Evolutionary conservation across 2,113 vertebrate species (phyloP).

Genomic region (Athene cunicularia): DNA sequence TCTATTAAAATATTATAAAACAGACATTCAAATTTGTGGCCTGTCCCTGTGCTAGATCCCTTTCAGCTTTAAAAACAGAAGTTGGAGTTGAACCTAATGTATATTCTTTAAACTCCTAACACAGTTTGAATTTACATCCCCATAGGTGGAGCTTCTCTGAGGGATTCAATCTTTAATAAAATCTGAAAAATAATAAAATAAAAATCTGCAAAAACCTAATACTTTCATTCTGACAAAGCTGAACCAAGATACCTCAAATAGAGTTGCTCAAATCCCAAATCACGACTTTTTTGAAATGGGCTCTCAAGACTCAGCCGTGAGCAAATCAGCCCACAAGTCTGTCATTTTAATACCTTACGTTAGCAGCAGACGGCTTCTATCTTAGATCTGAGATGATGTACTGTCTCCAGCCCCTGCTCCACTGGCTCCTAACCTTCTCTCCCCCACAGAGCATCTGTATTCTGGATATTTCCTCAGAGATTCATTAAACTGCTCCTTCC

Average conservation of each 20-base stretch:
- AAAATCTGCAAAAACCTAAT: neutral
- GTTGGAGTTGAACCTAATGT: neutral
- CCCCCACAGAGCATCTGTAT: neutral
- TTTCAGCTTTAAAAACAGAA: neutral
- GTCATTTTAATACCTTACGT: neutral
- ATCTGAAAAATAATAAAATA: neutral
- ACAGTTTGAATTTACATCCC: neutral
- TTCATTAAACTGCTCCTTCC: conserved; percentile 18
- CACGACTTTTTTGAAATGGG: neutral
- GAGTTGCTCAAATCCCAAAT: neutral
- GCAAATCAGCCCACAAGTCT: neutral
- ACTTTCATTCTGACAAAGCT: neutral
- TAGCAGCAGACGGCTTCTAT: neutral
- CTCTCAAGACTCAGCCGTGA: neutral
- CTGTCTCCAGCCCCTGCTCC: neutral
- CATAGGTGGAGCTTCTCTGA: neutral
- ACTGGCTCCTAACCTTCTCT: neutral
- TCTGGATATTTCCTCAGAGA: neutral
- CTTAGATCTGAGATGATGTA: neutral
- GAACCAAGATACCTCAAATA: neutral
- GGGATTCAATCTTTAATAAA: neutral
- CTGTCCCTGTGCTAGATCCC: neutral
- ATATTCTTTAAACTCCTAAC: neutral
- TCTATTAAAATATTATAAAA: neutral
- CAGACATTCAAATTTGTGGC: neutral